These are phyloP conservation scores for Caenorhabditis japonica DNA, from an alignment of 2,888 invertebrate species.

Conservation along the genomic window DNA sequence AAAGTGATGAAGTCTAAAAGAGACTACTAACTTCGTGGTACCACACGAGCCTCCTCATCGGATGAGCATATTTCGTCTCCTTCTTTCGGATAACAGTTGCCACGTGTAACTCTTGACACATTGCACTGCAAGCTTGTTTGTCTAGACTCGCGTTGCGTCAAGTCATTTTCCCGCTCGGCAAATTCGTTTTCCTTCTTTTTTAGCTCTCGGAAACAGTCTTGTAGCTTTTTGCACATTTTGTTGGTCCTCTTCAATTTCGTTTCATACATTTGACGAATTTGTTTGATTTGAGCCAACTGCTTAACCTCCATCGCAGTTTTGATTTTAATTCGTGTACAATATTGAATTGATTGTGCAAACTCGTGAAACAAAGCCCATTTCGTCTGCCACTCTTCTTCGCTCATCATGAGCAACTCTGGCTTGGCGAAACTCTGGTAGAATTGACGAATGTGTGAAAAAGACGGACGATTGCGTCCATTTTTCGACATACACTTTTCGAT, in stretches of 20 bases:
- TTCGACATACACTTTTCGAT: slow-evolving; percentile 89
- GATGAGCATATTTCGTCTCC: slow-evolving; percentile 31
- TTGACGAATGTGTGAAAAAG: slow-evolving; percentile 86
- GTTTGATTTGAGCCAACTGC: slow-evolving; percentile 87
- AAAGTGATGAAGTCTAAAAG: no score
- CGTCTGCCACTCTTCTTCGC: slow-evolving; percentile 79
- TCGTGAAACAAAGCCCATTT: slow-evolving; percentile 49
- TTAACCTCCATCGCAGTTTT: slow-evolving; percentile 79
- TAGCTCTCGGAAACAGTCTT: slow-evolving; percentile 51
- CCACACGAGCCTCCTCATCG: slow-evolving; percentile 36
- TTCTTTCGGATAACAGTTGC: slow-evolving; percentile 32
- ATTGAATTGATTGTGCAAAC: slow-evolving; percentile 55
- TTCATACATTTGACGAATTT: slow-evolving; percentile 90
- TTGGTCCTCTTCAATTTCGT: slow-evolving; percentile 85
- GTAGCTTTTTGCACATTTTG: slow-evolving; percentile 63
- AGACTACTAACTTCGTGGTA: no score
- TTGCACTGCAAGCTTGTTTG: slow-evolving; percentile 12
- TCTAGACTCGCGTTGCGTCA: slow-evolving; percentile 20
- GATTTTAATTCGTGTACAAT: slow-evolving; percentile 58
- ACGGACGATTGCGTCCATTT: slow-evolving; percentile 90
- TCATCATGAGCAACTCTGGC: slow-evolving; percentile 84
- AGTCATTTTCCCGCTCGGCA: slow-evolving; percentile 30
- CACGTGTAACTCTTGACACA: slow-evolving; percentile 4
- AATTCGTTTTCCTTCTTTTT: slow-evolving; percentile 47
- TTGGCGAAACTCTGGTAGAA: slow-evolving; percentile 93